A percentile compares a stretch with the other conserved stretches of the same genome.
Conservation (phyloP, 2,113 vertebrate species). For the Pseudonaja textilis region DNA sequence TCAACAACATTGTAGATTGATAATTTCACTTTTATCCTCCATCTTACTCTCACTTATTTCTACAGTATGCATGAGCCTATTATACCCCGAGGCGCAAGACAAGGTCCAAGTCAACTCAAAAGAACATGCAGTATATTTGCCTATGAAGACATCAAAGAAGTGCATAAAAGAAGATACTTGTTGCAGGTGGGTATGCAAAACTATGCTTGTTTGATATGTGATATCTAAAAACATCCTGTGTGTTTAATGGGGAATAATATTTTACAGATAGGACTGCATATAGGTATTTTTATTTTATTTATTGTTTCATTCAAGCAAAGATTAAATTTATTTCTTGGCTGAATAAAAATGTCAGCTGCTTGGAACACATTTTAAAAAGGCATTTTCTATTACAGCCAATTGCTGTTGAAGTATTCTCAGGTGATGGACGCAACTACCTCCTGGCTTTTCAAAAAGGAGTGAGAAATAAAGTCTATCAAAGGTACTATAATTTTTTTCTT, state of each 20-base stretch:
- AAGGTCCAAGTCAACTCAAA: conserved; percentile 94
- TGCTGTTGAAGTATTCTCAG: conserved; percentile 97
- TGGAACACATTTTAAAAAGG: not conserved
- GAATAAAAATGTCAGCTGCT: not conserved
- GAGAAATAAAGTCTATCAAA: conserved; percentile 98
- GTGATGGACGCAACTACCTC: conserved; percentile 96
- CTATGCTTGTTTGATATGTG: not conserved
- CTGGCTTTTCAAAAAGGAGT: conserved; percentile 96
- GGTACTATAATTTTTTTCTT: conserved; percentile 70
- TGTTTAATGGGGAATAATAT: not conserved
- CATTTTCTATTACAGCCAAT: conserved; percentile 80
- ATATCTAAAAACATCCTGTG: not conserved
- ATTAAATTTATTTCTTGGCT: not conserved
- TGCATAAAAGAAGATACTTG: conserved; percentile 96
- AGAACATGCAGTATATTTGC: conserved; percentile 97
- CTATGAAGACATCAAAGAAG: conserved; percentile 98
- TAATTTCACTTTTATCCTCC: not conserved
- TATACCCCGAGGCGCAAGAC: conserved; percentile 92
- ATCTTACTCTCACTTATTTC: conserved; percentile 13
- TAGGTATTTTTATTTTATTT: not conserved
- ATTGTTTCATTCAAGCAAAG: not conserved
- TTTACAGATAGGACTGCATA: not conserved
- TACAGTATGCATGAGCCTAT: conserved; percentile 93
- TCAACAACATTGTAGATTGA: not conserved
- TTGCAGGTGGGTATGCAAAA: conserved; percentile 78